These are phyloP conservation scores for Tetheella fluctuosa DNA, from an alignment of 2,888 invertebrate species.

Conservation along the genomic window DNA sequence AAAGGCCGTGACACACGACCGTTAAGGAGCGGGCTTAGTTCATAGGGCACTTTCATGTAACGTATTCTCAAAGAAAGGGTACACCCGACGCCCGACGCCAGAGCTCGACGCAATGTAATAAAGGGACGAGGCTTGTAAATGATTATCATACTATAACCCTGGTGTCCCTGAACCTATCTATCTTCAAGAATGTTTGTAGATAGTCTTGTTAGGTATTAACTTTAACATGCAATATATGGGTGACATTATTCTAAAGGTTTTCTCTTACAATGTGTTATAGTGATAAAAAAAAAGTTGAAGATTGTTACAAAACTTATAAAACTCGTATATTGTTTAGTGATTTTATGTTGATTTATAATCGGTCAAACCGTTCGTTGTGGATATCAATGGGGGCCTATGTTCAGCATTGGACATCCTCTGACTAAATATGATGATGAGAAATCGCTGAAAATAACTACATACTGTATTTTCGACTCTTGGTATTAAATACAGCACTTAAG, in stretches of 20 bases:
- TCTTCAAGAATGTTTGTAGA: not conserved
- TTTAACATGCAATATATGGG: not conserved
- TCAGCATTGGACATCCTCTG: no score
- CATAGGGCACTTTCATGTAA: slow-evolving; percentile 12
- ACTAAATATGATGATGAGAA: no score
- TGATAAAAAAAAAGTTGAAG: no score
- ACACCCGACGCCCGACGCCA: not conserved
- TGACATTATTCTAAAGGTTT: not conserved
- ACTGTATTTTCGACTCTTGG: no score
- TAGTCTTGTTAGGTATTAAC: not conserved
- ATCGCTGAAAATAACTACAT: no score
- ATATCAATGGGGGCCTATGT: no score
- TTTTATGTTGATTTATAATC: no score
- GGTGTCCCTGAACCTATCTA: slow-evolving; percentile 1
- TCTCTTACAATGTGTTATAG: no score
- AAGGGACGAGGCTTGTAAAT: slow-evolving; percentile 13
- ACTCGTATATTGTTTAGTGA: no score
- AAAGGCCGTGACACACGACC: slow-evolving; percentile 11
- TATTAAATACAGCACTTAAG: no score
- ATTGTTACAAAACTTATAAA: no score
- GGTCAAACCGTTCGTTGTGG: no score
- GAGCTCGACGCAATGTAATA: slow-evolving; percentile 9
- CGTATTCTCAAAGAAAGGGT: slow-evolving; percentile 7
- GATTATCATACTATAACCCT: slow-evolving; percentile 9
- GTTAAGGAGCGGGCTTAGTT: slow-evolving; percentile 13